phyloP scores from a whole-genome alignment of 2,888 invertebrate species.

The Drosophila phalerata region DNA sequence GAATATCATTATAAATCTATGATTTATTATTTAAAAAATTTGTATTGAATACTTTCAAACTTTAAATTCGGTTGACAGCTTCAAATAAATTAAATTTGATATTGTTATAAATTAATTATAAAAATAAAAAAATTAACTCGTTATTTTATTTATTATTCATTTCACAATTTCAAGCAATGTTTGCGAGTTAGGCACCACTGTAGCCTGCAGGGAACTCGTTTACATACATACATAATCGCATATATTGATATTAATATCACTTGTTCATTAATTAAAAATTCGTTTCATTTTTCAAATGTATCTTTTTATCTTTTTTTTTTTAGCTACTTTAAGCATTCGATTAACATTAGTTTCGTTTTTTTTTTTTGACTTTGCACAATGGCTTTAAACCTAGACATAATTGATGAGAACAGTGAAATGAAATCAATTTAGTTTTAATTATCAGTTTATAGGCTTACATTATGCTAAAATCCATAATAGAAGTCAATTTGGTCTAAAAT shows the following conservation, averaged over 20 bases:
- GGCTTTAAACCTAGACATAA: constrained; percentile 9
- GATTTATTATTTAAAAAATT: too few species aligned
- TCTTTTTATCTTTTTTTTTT: background rate
- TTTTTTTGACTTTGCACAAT: constrained; percentile 15
- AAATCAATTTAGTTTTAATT: background rate
- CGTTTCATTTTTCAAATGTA: constrained; percentile 1
- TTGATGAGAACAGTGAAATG: background rate
- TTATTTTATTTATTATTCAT: background rate
- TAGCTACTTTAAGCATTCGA: background rate
- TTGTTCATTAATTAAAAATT: constrained; percentile 20
- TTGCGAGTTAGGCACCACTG: constrained; percentile 23
- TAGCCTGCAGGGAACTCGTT: constrained; percentile 27
- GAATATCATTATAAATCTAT: too few species aligned
- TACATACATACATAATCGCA: background rate
- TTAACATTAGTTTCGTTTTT: constrained; percentile 9
- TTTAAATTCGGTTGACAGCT: too few species aligned
- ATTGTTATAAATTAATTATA: too few species aligned
- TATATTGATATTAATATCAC: constrained; percentile 7
- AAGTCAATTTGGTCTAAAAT: background rate
- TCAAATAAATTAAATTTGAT: too few species aligned
- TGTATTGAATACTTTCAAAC: too few species aligned
- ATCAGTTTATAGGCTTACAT: background rate
- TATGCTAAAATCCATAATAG: constrained; percentile 4
- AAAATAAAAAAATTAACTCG: too few species aligned
- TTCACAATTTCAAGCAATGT: background rate